A percentile compares a stretch with the other conserved stretches of the same genome.
phyloP scores from a whole-genome alignment of 2,797 vertebrate species.

The Arnoldichthys spilopterus region DNA sequence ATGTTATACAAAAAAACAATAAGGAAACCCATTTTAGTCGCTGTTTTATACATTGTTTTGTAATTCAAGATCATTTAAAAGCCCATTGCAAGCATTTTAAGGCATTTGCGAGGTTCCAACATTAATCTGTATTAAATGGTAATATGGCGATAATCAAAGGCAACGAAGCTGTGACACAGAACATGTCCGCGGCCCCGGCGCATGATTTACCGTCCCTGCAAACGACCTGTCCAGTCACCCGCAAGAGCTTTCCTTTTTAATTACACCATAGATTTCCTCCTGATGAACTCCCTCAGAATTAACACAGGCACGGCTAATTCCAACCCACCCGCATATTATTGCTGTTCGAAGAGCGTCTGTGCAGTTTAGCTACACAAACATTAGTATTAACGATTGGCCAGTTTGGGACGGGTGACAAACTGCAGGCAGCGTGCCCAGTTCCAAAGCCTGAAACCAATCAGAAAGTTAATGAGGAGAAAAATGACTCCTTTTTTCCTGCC shows the following conservation, averaged over 20 bases:
- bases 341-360: slow-evolving; percentile 86
- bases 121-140: slow-evolving; percentile 81
- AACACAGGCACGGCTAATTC: slow-evolving; percentile 86
- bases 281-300: slow-evolving; percentile 92
- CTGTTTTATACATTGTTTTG: neutral
- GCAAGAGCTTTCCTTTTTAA: slow-evolving; percentile 82
- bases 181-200: slow-evolving; percentile 68
- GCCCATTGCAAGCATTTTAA: slow-evolving; percentile 47
- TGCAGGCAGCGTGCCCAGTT: slow-evolving; percentile 86
- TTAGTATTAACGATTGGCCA: slow-evolving; percentile 96
- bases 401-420: slow-evolving; percentile 98
- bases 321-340: slow-evolving; percentile 74
- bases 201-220: slow-evolving; percentile 49
- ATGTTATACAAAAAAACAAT: neutral
- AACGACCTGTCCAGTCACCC: slow-evolving; percentile 51
- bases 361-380: slow-evolving; percentile 98
- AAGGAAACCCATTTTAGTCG: neutral
- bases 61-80: slow-evolving; percentile 10
- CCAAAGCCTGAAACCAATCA: slow-evolving; percentile 97
- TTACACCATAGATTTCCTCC: slow-evolving; percentile 91
- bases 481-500: slow-evolving; percentile 82
- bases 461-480: slow-evolving; percentile 99
- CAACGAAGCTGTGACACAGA: slow-evolving; percentile 78
- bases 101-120: slow-evolving; percentile 56
- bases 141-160: slow-evolving; percentile 68